phyloP scores from a whole-genome alignment of 2,888 invertebrate genomes.

The Tupiocoris notatus region DNA sequence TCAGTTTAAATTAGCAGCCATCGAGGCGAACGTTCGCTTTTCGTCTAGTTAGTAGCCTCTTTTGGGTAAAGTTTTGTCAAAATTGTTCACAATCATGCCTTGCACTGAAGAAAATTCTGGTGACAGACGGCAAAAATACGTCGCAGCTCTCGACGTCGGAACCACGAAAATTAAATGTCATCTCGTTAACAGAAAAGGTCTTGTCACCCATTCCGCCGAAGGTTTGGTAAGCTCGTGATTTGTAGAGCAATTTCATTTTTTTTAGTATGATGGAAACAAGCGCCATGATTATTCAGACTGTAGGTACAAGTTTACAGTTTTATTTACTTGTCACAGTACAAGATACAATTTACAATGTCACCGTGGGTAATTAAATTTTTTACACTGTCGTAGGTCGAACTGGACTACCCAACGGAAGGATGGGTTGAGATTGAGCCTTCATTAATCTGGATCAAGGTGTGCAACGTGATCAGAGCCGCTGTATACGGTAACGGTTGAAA shows the following conservation, averaged over 20 bases:
- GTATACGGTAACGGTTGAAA: constrained; percentile 67
- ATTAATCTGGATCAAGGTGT: constrained; percentile 69
- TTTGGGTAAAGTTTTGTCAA: no score
- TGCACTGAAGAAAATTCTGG: not conserved
- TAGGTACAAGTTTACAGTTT: no score
- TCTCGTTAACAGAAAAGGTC: constrained; percentile 70
- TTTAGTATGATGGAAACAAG: no score
- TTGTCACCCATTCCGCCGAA: constrained; percentile 58
- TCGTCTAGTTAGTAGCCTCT: no score
- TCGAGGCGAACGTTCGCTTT: no score
- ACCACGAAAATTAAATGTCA: constrained; percentile 84
- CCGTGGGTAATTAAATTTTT: no score
- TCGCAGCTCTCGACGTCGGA: constrained; percentile 78
- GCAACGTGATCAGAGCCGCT: constrained; percentile 67
- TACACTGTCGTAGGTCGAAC: constrained; percentile 73
- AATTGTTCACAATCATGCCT: no score
- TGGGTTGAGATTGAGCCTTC: constrained; percentile 88
- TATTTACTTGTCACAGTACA: no score
- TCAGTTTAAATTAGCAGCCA: no score
- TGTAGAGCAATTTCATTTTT: no score
- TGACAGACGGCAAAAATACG: not conserved
- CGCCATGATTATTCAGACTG: no score
- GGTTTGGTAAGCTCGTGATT: constrained; percentile 62
- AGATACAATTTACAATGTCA: no score
- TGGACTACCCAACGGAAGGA: constrained; percentile 75